These are phyloP conservation scores for Julus scanicus DNA, from an alignment of 2,888 invertebrate genomes.

Conservation along the genomic window DNA sequence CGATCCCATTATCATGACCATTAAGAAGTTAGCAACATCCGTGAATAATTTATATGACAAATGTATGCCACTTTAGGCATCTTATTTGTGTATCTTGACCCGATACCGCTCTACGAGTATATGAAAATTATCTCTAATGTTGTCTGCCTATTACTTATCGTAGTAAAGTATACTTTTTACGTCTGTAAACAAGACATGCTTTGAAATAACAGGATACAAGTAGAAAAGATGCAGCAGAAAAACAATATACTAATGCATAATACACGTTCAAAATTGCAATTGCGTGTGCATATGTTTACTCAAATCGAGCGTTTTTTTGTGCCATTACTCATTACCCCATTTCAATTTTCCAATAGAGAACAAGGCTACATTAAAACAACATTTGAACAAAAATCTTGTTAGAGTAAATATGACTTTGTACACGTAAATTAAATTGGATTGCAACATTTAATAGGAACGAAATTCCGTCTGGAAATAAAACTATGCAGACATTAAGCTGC, in stretches of 20 bases:
- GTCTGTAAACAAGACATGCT: not conserved
- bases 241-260: not conserved
- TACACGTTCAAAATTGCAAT: not conserved
- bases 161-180: not conserved
- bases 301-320: not conserved
- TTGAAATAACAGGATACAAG: not conserved
- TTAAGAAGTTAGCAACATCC: not conserved
- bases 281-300: not conserved
- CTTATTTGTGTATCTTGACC: not conserved
- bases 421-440: not conserved
- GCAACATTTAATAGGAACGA: not conserved
- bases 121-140: not conserved
- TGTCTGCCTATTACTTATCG: not conserved
- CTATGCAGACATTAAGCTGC: not conserved
- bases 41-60: not conserved
- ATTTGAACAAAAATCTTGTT: not conserved
- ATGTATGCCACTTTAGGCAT: not conserved
- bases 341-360: not conserved
- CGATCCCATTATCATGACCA: not conserved
- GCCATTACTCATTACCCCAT: not conserved
- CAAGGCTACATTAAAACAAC: not conserved
- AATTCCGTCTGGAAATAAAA: not conserved
- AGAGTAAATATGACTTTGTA: not conserved
- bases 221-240: not conserved
- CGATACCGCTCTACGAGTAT: not conserved